Percentiles rank a stretch among this genome's conserved stretches.
Conservation (phyloP, 2,113 vertebrate species). For the Chaenocephalus aceratus region DNA sequence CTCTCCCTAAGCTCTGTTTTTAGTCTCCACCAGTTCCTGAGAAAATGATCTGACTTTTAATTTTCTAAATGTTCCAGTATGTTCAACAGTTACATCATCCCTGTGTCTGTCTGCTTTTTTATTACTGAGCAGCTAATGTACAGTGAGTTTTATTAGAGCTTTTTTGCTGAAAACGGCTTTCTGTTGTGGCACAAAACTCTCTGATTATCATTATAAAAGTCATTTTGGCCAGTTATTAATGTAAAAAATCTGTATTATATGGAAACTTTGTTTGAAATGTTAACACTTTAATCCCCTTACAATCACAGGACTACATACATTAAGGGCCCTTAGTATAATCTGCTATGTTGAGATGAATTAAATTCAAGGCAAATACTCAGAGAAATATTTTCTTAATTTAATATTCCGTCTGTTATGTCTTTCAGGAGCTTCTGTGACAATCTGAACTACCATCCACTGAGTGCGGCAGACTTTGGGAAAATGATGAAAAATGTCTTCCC, state of each 20-base stretch:
- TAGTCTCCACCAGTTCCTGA: neutral
- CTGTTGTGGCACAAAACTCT: too few relatives aligned
- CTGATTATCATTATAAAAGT: neutral
- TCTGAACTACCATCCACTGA: slow-evolving; percentile 97
- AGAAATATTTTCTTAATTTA: neutral
- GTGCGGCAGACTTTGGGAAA: slow-evolving; percentile 98
- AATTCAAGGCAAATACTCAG: too few relatives aligned
- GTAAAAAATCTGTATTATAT: too few relatives aligned
- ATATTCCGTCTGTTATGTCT: slow-evolving; percentile 20
- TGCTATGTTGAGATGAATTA: neutral
- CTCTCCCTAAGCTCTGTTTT: too few relatives aligned
- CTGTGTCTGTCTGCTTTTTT: neutral
- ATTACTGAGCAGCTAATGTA: neutral
- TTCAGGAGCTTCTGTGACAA: slow-evolving; percentile 92
- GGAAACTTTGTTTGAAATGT: too few relatives aligned
- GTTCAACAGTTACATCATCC: neutral
- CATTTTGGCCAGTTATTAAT: neutral
- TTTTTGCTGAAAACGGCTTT: too few relatives aligned
- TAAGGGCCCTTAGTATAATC: neutral
- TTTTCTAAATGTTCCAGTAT: neutral
- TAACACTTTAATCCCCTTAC: too few relatives aligned
- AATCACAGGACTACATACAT: neutral
- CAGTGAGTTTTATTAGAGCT: too few relatives aligned
- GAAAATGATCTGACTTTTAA: neutral
- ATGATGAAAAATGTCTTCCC: slow-evolving; percentile 99